Base-by-base conservation (phyloP, 1,140 invertebrate genomes). In the Eueides isabella region DNA sequence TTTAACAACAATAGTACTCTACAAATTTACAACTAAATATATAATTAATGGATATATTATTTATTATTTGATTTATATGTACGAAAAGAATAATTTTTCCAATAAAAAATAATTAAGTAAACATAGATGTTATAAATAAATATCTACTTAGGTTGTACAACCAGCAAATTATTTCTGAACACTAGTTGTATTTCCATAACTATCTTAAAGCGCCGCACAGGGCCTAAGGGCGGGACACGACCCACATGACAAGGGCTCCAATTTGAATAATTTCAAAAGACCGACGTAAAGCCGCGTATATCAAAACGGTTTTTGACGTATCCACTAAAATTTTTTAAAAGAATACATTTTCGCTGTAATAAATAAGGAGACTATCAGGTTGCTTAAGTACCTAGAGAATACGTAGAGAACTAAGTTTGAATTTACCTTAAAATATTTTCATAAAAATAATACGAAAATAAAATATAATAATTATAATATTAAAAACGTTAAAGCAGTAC, bases 201-300 rank as follows among this genome's bases (percentile, higher is more conserved):
- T 63, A 63, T 31, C 29, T 55, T 55, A 55, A 7, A 80, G 69
- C 71, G 41, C 65, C 41, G 14, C 72, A 19, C 67, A 66, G 38
- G 61, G 75, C 78, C 77, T 62, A 28, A 67, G 76, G 76, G 79
- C 66, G 74, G 76, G 74, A 74, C 77, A 63, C 73, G 77, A 77
- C 74, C 79, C 69, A 73, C 72, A 74, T 75, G 73, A 74, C 74
- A 75, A 83, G 83, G 82, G 85, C 84, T 79, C 81, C 75, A 84
- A 82, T 88, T 85, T 88, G 86, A 87, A 88, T 88, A 88, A 88
- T 90, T 87, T 85, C 67, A 61, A 85, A 82, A 82, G 84, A 63
- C 73, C 73, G 48, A 72, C 62, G 35, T 75, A 23, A 64, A 19
- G 29, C 41, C 55, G 5, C 29, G 5, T 63, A 30, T 38, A 38